phyloP scores from a whole-genome alignment of 2,113 vertebrate genomes.

The Coturnix japonica region DNA sequence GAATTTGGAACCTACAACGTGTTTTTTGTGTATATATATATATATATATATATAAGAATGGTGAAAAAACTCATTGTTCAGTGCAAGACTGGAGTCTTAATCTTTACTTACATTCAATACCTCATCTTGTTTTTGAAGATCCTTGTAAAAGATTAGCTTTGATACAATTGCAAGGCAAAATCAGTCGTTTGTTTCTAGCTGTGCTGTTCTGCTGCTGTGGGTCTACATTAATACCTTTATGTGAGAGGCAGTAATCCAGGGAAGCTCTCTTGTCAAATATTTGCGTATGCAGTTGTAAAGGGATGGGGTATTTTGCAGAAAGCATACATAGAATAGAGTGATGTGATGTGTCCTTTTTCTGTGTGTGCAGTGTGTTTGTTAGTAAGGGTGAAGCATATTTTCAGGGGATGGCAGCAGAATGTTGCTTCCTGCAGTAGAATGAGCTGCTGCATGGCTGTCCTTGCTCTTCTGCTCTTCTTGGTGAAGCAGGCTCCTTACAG shows the following conservation, averaged over 20 bases:
- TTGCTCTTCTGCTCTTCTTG: not conserved
- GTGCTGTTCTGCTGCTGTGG: not conserved
- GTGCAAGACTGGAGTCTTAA: not conserved
- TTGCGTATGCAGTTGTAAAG: not conserved
- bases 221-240: not conserved
- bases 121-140: not conserved
- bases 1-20: not conserved
- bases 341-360: not conserved
- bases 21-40: not conserved
- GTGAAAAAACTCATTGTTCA: not conserved
- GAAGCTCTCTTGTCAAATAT: not conserved
- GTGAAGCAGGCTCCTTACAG: not conserved
- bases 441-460: not conserved
- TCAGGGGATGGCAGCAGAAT: not conserved
- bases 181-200: not conserved
- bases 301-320: not conserved
- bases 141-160: not conserved
- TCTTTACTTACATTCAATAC: not conserved
- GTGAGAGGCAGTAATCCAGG: not conserved
- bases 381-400: not conserved
- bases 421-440: not conserved
- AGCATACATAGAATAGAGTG: not conserved
- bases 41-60: too few species aligned
- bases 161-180: not conserved
- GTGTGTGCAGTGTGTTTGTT: accelerated